Evolutionary conservation across 2,113 vertebrate genomes (phyloP).

Genomic region (Pandion haliaetus): DNA sequence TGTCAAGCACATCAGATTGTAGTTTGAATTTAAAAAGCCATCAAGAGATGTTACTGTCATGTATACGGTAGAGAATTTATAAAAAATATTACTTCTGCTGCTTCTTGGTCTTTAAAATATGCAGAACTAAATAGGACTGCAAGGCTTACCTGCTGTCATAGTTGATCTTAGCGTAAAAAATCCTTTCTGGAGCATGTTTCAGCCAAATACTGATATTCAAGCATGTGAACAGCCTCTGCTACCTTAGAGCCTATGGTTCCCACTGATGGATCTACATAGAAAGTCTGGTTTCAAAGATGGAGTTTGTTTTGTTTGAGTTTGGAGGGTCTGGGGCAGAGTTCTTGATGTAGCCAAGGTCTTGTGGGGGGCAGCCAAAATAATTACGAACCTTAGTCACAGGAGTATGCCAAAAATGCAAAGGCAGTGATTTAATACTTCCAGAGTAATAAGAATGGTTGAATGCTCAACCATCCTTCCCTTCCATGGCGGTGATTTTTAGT

Average conservation of each 20-base stretch:
- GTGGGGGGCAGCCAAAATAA: neutral
- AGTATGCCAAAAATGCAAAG: neutral
- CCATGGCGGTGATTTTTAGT: neutral
- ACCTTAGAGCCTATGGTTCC: neutral
- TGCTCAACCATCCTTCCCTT: neutral
- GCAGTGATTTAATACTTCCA: constrained; percentile 13
- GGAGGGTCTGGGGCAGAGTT: neutral
- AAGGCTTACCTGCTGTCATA: neutral
- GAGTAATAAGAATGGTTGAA: neutral
- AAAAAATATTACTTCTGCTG: neutral
- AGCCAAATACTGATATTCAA: neutral
- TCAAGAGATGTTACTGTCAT: neutral
- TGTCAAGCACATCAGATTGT: neutral
- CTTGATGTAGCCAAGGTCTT: neutral
- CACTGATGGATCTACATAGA: neutral
- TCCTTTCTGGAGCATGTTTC: accelerated
- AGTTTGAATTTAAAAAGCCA: neutral
- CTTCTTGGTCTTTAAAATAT: neutral
- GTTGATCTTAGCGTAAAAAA: neutral
- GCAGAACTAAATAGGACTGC: neutral
- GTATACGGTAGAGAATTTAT: neutral
- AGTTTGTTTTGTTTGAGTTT: neutral
- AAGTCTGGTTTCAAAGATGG: neutral
- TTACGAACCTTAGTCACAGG: neutral
- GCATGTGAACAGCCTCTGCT: neutral